phyloP scores from a whole-genome alignment of 2,797 vertebrate genomes.

The Lacerta agilis region DNA sequence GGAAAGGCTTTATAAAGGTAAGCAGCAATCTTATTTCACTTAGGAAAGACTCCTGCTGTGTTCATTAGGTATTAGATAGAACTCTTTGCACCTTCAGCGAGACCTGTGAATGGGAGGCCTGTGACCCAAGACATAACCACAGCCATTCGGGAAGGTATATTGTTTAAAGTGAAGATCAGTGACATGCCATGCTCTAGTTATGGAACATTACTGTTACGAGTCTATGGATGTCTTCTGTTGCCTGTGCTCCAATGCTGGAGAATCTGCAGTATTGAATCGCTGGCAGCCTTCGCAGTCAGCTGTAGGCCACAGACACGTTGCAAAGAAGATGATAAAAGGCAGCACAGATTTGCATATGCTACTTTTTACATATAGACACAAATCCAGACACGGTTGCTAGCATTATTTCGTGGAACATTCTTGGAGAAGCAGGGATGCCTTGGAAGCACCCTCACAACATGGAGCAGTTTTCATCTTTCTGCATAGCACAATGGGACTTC shows the following conservation, averaged over 20 bases:
- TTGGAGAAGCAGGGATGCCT: neutral
- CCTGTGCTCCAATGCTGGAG: neutral
- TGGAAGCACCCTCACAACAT: neutral
- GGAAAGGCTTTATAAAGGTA: neutral
- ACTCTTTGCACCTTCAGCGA: neutral
- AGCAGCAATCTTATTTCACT: neutral
- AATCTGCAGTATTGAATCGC: neutral
- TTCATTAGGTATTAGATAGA: neutral
- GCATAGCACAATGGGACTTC: too few relatives aligned
- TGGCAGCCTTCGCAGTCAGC: neutral
- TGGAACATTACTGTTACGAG: neutral
- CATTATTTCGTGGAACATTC: neutral
- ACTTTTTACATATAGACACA: too few relatives aligned
- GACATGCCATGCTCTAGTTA: neutral
- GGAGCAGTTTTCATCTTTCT: too few relatives aligned
- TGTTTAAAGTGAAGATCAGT: neutral
- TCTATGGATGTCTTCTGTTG: neutral
- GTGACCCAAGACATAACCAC: too few relatives aligned
- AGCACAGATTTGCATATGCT: too few relatives aligned
- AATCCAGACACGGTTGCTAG: too few relatives aligned
- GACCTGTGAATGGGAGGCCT: neutral
- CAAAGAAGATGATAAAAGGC: too few relatives aligned
- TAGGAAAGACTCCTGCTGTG: neutral
- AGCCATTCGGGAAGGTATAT: neutral
- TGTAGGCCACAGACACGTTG: neutral